These are phyloP conservation scores for Cryptophagus acutangulus DNA, from an alignment of 2,888 invertebrate genomes.

Conservation along the genomic window DNA sequence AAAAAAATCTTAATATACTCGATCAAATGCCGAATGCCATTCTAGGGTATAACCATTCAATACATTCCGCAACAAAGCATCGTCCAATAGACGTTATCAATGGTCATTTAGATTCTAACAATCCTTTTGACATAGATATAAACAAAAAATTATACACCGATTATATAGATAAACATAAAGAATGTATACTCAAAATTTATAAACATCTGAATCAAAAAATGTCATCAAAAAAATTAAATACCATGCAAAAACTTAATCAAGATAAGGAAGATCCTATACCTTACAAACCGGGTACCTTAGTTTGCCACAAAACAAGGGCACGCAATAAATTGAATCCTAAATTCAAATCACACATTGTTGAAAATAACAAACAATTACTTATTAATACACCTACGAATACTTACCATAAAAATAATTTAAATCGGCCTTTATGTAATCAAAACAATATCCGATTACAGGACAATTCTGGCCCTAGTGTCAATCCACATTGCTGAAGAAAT, in stretches of 20 bases:
- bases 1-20: no score
- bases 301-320: slow-evolving; percentile 3
- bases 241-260: slow-evolving; percentile 12
- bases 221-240: slow-evolving; percentile 10
- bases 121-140: slow-evolving; percentile 13
- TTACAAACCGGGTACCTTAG: not conserved
- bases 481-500: no score
- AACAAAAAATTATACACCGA: slow-evolving; percentile 9
- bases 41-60: slow-evolving; percentile 14
- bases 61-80: slow-evolving; percentile 14
- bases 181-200: slow-evolving; percentile 6
- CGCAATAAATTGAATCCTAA: not conserved
- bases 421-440: not conserved
- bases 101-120: slow-evolving; percentile 10
- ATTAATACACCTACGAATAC: not conserved
- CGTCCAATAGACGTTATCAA: slow-evolving; percentile 12
- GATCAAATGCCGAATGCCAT: slow-evolving; percentile 16
- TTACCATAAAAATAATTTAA: slow-evolving; percentile 1
- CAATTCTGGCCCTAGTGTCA: no score
- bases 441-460: no score
- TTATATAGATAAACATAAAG: slow-evolving; percentile 14
- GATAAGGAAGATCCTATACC: slow-evolving; percentile 12
- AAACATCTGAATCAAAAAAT: slow-evolving; percentile 11
- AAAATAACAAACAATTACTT: not conserved
- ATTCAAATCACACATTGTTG: not conserved